A percentile compares a stretch with the other conserved stretches of the same genome.
Evolutionary conservation across 1,140 invertebrate genomes (phyloP).

Genomic region (Thalassaphorura encarpata): DNA sequence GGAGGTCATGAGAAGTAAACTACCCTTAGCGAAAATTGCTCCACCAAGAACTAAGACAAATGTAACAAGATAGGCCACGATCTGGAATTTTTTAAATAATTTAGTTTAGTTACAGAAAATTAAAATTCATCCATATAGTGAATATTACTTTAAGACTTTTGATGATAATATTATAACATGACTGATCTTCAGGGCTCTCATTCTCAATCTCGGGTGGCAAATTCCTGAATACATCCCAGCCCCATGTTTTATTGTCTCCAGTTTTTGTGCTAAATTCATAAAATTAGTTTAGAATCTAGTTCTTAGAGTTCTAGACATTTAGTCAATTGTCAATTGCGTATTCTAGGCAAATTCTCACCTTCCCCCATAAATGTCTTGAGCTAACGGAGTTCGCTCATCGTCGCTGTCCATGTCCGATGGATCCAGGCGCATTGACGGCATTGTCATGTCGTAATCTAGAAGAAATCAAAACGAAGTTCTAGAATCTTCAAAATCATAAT

Average conservation of each 20-base stretch:
- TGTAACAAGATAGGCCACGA: slow-evolving; percentile 66
- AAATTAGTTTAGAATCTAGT: not conserved
- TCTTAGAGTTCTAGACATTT: too few relatives aligned
- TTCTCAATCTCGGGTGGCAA: slow-evolving; percentile 77
- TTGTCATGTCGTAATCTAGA: not conserved
- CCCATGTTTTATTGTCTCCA: not conserved
- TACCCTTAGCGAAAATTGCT: slow-evolving; percentile 74
- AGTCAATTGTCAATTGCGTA: too few relatives aligned
- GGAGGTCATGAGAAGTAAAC: slow-evolving; percentile 82
- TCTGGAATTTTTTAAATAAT: slow-evolving; percentile 14
- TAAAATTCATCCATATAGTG: not conserved
- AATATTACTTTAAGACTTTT: slow-evolving; percentile 63
- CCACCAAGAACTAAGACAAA: slow-evolving; percentile 71
- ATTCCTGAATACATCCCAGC: slow-evolving; percentile 85
- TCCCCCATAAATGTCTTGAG: slow-evolving; percentile 71
- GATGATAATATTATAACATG: slow-evolving; percentile 72
- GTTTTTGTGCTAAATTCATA: not conserved
- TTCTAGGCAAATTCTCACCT: too few relatives aligned
- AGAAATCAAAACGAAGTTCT: not conserved
- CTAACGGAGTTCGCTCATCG: slow-evolving; percentile 70
- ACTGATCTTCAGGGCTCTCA: slow-evolving; percentile 75
- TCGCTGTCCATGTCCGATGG: slow-evolving; percentile 40
- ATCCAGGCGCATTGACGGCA: slow-evolving; percentile 31
- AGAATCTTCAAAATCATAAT: too few relatives aligned
- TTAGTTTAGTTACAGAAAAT: not conserved